Evolutionary conservation across 2,888 invertebrate species (phyloP), one percentile per base, ranked within the genome.

Genomic region (Drosophila longiperda): DNA sequence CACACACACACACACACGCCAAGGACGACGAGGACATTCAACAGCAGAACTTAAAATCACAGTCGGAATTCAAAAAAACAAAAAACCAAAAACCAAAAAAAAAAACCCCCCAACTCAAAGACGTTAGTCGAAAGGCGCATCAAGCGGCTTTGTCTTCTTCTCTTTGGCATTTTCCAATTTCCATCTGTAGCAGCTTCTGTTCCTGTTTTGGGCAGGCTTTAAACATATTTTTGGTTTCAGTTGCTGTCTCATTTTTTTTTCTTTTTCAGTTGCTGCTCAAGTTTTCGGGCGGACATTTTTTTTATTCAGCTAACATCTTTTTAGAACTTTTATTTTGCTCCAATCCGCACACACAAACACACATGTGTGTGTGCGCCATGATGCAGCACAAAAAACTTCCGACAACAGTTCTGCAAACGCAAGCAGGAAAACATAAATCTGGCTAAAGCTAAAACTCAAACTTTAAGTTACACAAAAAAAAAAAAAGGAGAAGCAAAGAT

Each of bases 331-430:
- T 72, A 54, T 63, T 15, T 42, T n/a, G n/a, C 62, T 59, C 57
- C 65, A 61, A 59, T 64, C 71, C 34, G 23, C 20, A 45, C 42
- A 42, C 42, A 42, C 20, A 49, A 36, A 49, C 26, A 26, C 42
- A 33, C 23, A 20, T 23, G 45, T 58, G 36, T 70, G 70, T 66
- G 61, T 82, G 75, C 65, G 61, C 81, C 84, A 73, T 89, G 88
- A 82, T 87, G 90, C 83, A 82, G 85, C 88, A 90, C 86, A 87
- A 87, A 86, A 86, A 87, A 87, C 90, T 90, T 87, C 90, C 86
- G 88, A 88, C 90, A 87, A 85, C 86, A 89, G 89, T 87, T 85
- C 88, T 86, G 87, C 87, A 88, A 90, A 88, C 90, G 87, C 87
- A 87, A 88, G 90, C 87, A 87, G 87, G 90, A 87, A 87, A 87